Evolutionary conservation across 2,797 vertebrate species (phyloP).

Genomic region (Pantherophis alleghaniensis): DNA sequence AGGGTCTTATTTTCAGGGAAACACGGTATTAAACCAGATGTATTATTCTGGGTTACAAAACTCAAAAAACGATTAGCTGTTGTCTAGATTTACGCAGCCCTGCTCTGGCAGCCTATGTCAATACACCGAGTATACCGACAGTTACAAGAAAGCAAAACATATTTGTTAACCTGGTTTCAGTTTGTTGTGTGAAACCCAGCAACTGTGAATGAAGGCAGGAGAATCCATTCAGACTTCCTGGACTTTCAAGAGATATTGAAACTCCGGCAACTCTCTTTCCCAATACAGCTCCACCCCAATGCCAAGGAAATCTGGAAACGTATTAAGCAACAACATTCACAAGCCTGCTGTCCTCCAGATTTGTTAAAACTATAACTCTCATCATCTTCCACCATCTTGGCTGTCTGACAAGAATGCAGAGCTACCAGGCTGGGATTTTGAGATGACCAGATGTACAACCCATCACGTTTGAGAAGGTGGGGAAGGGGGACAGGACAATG

Average conservation of each 20-base stretch:
- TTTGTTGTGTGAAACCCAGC: background rate
- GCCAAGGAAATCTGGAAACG: background rate
- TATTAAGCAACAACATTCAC: background rate
- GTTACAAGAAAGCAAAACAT: background rate
- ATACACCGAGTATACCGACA: background rate
- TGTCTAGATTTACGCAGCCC: background rate
- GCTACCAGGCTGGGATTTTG: background rate
- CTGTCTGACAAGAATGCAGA: background rate
- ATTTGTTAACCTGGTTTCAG: background rate
- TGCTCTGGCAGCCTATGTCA: background rate
- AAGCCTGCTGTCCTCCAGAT: background rate
- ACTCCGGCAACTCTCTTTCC: background rate
- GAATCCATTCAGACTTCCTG: background rate
- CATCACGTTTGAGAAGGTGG: background rate
- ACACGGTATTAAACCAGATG: background rate
- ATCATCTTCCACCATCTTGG: background rate
- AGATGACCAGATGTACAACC: background rate
- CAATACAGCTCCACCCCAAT: background rate
- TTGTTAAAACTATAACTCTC: background rate
- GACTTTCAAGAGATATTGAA: background rate
- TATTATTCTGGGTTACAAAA: background rate
- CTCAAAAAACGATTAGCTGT: background rate
- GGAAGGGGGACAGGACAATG: rapidly evolving
- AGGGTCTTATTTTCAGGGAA: no score
- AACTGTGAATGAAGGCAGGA: background rate